These are phyloP conservation scores for Apodemia mormo DNA, from an alignment of 2,888 invertebrate genomes.

Conservation along the genomic window DNA sequence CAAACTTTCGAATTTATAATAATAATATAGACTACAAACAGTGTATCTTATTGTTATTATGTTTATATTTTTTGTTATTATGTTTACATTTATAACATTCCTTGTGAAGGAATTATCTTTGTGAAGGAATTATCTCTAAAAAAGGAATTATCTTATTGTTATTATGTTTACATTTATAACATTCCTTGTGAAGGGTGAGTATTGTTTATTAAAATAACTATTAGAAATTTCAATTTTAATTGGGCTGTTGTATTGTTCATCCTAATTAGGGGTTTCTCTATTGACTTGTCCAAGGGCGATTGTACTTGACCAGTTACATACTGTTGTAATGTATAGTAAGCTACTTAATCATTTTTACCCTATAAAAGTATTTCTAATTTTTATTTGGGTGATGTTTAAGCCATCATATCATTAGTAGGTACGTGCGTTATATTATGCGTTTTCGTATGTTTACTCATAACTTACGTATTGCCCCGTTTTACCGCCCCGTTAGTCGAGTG, in stretches of 20 bases:
- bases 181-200: slow-evolving; percentile 43
- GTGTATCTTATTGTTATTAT: background rate
- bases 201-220: slow-evolving; percentile 63
- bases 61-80: no score
- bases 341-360: no score
- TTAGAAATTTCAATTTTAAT: slow-evolving; percentile 69
- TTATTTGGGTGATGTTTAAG: no score
- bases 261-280: slow-evolving; percentile 69
- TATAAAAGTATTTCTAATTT: no score
- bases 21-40: background rate
- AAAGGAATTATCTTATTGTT: background rate
- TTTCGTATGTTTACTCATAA: no score
- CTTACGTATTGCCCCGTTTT: no score
- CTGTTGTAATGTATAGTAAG: slow-evolving; percentile 28
- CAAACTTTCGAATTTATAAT: no score
- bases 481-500: no score
- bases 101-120: no score
- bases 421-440: no score
- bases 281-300: slow-evolving; percentile 60
- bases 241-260: slow-evolving; percentile 60
- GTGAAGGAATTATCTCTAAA: no score
- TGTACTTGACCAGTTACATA: slow-evolving; percentile 62
- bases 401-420: no score
- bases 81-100: background rate
- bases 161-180: background rate